Conservation (phyloP, 2,113 vertebrate genomes). For the Bolborhynchus lineola region DNA sequence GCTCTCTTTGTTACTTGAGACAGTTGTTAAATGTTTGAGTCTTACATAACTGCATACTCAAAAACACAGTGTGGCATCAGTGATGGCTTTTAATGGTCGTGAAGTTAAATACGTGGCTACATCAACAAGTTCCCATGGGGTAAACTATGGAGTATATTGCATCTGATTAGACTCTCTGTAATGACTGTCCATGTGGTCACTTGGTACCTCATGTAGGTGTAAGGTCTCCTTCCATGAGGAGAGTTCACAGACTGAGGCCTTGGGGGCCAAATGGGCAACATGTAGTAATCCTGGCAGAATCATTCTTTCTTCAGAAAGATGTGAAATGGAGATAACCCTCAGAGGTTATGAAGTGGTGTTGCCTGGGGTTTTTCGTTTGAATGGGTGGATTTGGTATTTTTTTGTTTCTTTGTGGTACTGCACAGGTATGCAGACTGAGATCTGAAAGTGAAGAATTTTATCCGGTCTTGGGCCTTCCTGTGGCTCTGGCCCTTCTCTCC, state of each 20-base stretch:
- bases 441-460: not conserved
- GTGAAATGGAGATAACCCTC: not conserved
- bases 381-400: not conserved
- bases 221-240: accelerated
- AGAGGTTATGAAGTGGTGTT: not conserved
- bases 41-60: not conserved
- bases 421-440: not conserved
- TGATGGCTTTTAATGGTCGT: not conserved
- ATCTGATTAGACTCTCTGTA: not conserved
- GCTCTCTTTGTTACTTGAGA: not conserved
- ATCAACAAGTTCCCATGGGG: not conserved
- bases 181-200: accelerated
- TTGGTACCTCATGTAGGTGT: not conserved
- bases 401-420: not conserved
- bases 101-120: not conserved
- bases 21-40: not conserved
- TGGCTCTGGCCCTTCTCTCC: not conserved
- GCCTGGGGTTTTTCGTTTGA: not conserved
- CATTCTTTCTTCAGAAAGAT: not conserved
- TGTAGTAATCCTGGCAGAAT: not conserved
- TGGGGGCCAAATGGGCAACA: accelerated
- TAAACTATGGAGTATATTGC: not conserved
- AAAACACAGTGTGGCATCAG: not conserved
- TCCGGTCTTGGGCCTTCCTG: not conserved
- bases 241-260: not conserved